Evolutionary conservation across 2,888 invertebrate genomes (phyloP).

Genomic region (Cyrtodaria siliqua): DNA sequence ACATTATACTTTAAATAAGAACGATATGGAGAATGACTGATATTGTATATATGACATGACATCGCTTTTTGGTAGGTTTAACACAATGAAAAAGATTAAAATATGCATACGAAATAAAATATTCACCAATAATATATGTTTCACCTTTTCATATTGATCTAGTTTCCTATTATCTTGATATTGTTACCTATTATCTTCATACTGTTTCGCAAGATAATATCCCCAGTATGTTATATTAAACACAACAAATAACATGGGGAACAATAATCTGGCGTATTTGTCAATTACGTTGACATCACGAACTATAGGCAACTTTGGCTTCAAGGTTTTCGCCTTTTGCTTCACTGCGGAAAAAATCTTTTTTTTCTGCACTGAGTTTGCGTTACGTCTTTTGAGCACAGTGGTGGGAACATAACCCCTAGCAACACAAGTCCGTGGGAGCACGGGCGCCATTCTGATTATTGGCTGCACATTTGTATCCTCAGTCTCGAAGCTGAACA

Average conservation of each 20-base stretch:
- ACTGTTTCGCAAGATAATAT: conserved; percentile 87
- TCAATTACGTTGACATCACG: conserved; percentile 99
- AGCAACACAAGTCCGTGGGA: conserved; percentile 76
- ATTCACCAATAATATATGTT: no score
- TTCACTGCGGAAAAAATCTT: conserved; percentile 77
- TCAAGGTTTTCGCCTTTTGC: conserved; percentile 80
- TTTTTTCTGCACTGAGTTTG: conserved; percentile 64
- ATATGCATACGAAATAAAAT: no score
- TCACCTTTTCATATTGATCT: no score
- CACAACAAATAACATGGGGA: conserved; percentile 97
- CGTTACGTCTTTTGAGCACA: conserved; percentile 73
- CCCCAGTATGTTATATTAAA: conserved; percentile 99
- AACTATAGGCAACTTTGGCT: conserved; percentile 86
- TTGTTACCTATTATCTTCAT: conserved; percentile 47
- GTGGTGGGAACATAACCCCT: conserved; percentile 77
- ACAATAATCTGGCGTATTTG: conserved; percentile 97
- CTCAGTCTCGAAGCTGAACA: conserved; percentile 76
- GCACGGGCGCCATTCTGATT: conserved; percentile 76
- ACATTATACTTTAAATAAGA: no score
- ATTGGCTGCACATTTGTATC: conserved; percentile 69
- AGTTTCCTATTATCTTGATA: no score
- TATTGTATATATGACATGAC: no score
- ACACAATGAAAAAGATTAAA: no score
- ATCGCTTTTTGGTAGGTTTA: no score
- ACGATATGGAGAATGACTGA: no score